phyloP scores from a whole-genome alignment of 1,140 invertebrate species.

The Sesamia nonagrioides region DNA sequence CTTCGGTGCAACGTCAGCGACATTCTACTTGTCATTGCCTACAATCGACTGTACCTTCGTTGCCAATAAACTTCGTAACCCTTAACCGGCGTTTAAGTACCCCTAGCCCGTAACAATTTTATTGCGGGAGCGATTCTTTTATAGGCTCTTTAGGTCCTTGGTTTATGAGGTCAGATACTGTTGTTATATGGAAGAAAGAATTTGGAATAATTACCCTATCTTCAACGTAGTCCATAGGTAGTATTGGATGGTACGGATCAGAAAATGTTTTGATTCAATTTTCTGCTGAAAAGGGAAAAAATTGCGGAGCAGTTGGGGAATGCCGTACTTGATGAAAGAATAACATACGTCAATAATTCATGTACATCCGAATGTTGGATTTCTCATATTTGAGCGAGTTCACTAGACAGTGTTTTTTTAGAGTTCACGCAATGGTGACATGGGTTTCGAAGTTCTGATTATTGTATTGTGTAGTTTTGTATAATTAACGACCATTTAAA shows the following conservation, averaged over 20 bases:
- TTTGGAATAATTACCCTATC: constrained; percentile 1
- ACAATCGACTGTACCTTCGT: too few species aligned
- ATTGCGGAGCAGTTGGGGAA: not conserved
- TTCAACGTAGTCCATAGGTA: not conserved
- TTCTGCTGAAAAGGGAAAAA: constrained; percentile 1
- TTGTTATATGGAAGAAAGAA: constrained; percentile 1
- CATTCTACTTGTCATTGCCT: too few species aligned
- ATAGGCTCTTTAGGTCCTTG: constrained; percentile 2
- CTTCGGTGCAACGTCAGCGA: too few species aligned
- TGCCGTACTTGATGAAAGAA: constrained; percentile 30
- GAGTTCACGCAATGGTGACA: not conserved
- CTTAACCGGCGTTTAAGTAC: too few species aligned
- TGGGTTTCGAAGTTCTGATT: not conserved
- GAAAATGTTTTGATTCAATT: constrained; percentile 16
- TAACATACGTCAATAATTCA: constrained; percentile 11
- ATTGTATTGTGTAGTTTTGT: not conserved
- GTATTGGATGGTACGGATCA: not conserved
- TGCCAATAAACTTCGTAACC: too few species aligned
- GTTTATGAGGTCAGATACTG: not conserved
- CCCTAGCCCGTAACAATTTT: too few species aligned
- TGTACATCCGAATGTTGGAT: too few species aligned
- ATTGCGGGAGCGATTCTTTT: constrained; percentile 37
- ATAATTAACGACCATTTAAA: not conserved
- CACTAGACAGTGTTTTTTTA: not conserved
- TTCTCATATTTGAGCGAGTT: not conserved